A percentile compares a stretch with the other conserved stretches of the same genome.
Conservation (phyloP, 1,140 invertebrate species). For the Drosophila pruinosa region DNA sequence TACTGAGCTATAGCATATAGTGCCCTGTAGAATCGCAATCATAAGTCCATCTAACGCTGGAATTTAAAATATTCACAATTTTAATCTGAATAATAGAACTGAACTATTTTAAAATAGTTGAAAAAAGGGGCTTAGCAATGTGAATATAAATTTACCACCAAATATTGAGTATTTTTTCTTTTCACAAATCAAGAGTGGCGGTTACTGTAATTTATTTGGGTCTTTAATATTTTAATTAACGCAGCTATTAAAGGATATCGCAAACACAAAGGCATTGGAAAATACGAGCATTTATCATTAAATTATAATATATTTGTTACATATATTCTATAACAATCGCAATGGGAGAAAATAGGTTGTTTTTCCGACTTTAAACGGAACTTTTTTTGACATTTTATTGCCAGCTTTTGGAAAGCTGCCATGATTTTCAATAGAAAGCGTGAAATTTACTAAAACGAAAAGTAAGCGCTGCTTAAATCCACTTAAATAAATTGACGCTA, state of each 20-base stretch:
- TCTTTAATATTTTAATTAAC: too few species aligned
- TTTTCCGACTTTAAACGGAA: too few species aligned
- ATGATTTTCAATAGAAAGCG: conserved; percentile 23
- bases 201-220: too few species aligned
- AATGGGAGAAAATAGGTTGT: too few species aligned
- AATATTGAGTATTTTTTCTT: background rate
- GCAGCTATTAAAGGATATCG: too few species aligned
- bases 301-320: too few species aligned
- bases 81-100: background rate
- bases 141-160: background rate
- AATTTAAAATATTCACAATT: conserved; percentile 1
- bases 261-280: too few species aligned
- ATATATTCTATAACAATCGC: too few species aligned
- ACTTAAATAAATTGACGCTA: conserved; percentile 79
- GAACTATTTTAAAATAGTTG: background rate
- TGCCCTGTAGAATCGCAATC: conserved; percentile 5
- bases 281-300: too few species aligned
- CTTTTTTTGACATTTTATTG: background rate
- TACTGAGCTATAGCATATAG: background rate
- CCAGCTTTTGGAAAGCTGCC: background rate
- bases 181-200: too few species aligned
- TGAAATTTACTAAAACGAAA: conserved; percentile 38
- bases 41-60: background rate
- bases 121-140: background rate
- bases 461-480: conserved; percentile 59